A percentile compares a stretch with the other conserved stretches of the same genome.
Evolutionary conservation across 2,113 vertebrate species (phyloP).

Genomic region (Cnemophilus loriae): DNA sequence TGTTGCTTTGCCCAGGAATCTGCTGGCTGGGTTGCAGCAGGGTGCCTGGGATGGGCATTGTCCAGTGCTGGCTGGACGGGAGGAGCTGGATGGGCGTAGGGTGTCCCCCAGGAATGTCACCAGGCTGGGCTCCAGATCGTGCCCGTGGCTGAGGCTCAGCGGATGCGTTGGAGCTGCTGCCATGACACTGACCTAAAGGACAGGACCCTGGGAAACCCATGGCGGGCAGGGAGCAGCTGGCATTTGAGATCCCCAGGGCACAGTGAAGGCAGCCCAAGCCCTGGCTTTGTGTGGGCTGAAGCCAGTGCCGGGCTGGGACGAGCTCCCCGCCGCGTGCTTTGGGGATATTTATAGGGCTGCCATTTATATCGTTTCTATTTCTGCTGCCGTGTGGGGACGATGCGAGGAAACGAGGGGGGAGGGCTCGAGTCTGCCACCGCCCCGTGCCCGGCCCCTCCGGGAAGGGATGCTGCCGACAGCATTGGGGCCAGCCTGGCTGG

Average conservation of each 20-base stretch:
- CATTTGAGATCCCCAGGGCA: neutral
- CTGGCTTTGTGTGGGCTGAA: neutral
- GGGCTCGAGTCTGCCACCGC: neutral
- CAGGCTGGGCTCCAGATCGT: neutral
- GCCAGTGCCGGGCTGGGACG: neutral
- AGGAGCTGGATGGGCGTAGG: neutral
- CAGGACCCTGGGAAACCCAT: neutral
- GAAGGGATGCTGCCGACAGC: neutral
- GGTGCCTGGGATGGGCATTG: neutral
- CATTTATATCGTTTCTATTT: constrained; percentile 53
- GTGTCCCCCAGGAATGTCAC: neutral
- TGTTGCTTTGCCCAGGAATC: neutral
- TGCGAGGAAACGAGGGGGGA: neutral
- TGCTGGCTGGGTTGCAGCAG: neutral
- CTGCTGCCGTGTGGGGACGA: constrained; percentile 7
- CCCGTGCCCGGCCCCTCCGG: neutral
- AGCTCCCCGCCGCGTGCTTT: constrained; percentile 11
- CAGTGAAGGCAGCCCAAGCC: neutral
- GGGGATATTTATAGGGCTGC: constrained; percentile 61
- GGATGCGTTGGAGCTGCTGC: neutral
- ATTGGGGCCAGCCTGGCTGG: neutral
- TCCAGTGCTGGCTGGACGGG: accelerated
- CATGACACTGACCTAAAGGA: neutral
- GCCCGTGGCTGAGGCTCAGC: accelerated
- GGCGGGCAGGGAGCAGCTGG: neutral